phyloP scores from a whole-genome alignment of 2,888 invertebrate species.

The Acleris cristana region DNA sequence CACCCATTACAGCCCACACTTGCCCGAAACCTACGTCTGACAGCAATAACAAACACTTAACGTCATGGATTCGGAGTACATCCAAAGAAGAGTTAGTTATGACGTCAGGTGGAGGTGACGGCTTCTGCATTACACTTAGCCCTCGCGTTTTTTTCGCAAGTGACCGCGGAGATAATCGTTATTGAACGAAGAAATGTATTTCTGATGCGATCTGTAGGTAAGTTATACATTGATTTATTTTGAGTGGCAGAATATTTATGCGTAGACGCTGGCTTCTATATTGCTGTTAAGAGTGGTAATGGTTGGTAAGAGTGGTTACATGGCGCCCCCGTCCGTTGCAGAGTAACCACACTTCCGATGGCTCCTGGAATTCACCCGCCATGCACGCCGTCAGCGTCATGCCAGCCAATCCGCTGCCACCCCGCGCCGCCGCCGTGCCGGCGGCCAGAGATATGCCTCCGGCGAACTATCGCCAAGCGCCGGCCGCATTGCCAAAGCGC shows the following conservation, averaged over 20 bases:
- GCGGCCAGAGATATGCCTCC: conserved; percentile 68
- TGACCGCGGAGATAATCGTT: neutral
- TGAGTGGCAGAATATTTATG: conserved; percentile 59
- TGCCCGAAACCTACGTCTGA: no score
- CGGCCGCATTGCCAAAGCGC: conserved; percentile 68
- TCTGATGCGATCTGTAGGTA: conserved; percentile 40
- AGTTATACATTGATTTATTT: conserved; percentile 41
- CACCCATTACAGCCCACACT: conserved; percentile 2
- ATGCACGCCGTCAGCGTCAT: conserved; percentile 71
- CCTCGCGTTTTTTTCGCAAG: neutral
- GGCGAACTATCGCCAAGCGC: conserved; percentile 59
- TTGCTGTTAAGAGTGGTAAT: neutral
- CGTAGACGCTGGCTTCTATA: conserved; percentile 58
- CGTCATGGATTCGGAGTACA: no score
- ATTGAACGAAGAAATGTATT: conserved; percentile 2
- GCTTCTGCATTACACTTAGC: neutral
- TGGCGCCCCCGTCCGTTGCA: conserved; percentile 46
- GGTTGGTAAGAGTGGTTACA: neutral
- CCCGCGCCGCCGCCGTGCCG: conserved; percentile 68
- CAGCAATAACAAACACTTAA: no score
- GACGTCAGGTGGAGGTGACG: no score
- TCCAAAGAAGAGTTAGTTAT: no score
- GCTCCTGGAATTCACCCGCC: conserved; percentile 70
- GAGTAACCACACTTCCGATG: conserved; percentile 54
- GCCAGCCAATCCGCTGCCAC: conserved; percentile 68